Percentiles rank a stretch among this genome's conserved stretches.
Conservation (phyloP, 2,113 vertebrate genomes). For the Oophaga pumilio region DNA sequence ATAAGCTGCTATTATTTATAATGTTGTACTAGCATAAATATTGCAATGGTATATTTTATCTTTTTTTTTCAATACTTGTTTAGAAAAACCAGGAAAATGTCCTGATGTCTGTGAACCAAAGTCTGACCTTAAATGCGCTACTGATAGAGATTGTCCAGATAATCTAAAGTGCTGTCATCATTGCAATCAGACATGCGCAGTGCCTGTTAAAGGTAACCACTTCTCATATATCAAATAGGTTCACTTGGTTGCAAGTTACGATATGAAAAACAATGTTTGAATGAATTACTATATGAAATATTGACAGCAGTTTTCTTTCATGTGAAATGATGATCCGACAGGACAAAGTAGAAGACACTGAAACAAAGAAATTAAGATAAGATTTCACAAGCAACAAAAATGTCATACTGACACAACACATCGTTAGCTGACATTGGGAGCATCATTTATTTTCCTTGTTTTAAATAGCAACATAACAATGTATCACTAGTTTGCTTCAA, state of each 20-base stretch:
- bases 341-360: background rate
- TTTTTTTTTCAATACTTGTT: conserved; percentile 12
- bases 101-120: background rate
- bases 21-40: background rate
- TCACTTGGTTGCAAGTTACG: background rate
- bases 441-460: background rate
- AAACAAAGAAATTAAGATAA: background rate
- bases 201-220: conserved; percentile 30
- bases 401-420: background rate
- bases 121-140: background rate
- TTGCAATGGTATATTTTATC: background rate
- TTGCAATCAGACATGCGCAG: background rate
- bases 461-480: background rate
- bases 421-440: background rate
- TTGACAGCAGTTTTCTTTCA: background rate
- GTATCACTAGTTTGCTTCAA: background rate
- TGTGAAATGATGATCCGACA: background rate
- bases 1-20: background rate
- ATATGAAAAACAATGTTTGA: background rate
- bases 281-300: background rate
- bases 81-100: conserved; percentile 36
- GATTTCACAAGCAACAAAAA: background rate
- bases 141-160: conserved; percentile 1
- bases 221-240: background rate
- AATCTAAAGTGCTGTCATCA: conserved; percentile 22